These are phyloP conservation scores for Heterochromis multidens DNA, from an alignment of 2,113 vertebrate genomes.

Conservation along the genomic window DNA sequence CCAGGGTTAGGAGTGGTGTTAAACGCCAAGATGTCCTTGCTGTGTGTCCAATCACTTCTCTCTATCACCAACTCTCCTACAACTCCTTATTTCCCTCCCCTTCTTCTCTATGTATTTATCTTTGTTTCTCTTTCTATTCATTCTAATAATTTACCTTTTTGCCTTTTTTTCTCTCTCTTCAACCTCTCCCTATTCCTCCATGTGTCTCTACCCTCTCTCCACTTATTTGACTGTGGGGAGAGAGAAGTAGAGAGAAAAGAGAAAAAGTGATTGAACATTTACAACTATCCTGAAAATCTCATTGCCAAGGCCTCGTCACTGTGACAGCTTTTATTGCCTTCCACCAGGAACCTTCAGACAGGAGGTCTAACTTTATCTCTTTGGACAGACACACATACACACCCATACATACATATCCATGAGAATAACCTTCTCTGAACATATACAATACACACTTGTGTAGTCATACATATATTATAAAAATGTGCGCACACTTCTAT, in stretches of 20 bases:
- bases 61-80: not conserved
- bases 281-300: conserved; percentile 67
- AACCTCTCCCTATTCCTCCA: not conserved
- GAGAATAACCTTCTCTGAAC: not conserved
- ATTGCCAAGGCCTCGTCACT: conserved; percentile 48
- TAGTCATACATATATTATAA: not conserved
- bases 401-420: not conserved
- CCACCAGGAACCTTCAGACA: conserved; percentile 56
- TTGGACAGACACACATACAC: conserved; percentile 30
- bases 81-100: not conserved
- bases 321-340: conserved; percentile 73
- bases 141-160: conserved; percentile 9
- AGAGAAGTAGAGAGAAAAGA: conserved; percentile 13
- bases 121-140: not conserved
- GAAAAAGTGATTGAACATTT: conserved; percentile 67
- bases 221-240: not conserved
- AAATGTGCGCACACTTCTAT: conserved; percentile 24
- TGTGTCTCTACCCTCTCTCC: not conserved
- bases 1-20: conserved; percentile 34
- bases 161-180: not conserved
- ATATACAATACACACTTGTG: conserved; percentile 23
- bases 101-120: not conserved
- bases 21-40: conserved; percentile 40
- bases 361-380: conserved; percentile 65
- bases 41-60: conserved; percentile 5